Percentiles rank a stretch among this genome's conserved stretches.
phyloP scores from a whole-genome alignment of 2,113 vertebrate genomes.

The Dasyornis broadbenti region DNA sequence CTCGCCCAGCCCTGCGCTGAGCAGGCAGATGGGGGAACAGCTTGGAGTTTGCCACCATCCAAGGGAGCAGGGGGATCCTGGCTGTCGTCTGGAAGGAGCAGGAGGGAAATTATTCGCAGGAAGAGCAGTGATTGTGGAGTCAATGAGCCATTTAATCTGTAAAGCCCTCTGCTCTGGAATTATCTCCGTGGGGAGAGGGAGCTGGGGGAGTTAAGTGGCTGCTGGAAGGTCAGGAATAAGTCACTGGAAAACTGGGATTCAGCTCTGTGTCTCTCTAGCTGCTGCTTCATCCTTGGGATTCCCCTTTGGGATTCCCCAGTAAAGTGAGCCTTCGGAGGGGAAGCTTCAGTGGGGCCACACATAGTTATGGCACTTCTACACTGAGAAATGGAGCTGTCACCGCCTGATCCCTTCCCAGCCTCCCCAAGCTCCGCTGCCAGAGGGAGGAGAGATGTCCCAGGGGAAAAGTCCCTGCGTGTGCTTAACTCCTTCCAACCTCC shows the following conservation, averaged over 20 bases:
- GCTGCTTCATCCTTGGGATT: not conserved
- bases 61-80: not conserved
- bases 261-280: not conserved
- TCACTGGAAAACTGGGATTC: not conserved
- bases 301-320: too few species aligned
- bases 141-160: not conserved
- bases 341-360: fast-evolving
- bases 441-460: not conserved
- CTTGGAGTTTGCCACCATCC: not conserved
- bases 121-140: not conserved
- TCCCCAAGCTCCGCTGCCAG: not conserved
- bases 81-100: not conserved
- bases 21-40: not conserved
- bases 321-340: not conserved
- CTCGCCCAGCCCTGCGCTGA: fast-evolving
- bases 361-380: not conserved
- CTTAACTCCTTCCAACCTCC: fast-evolving
- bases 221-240: not conserved
- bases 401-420: fast-evolving
- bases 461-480: too few species aligned
- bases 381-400: fast-evolving
- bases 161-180: not conserved
- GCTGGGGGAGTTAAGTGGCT: not conserved
- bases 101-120: not conserved
- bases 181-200: not conserved